Evolutionary conservation across 2,113 vertebrate genomes (phyloP).

Genomic region (Campylorhamphus procurvoides): DNA sequence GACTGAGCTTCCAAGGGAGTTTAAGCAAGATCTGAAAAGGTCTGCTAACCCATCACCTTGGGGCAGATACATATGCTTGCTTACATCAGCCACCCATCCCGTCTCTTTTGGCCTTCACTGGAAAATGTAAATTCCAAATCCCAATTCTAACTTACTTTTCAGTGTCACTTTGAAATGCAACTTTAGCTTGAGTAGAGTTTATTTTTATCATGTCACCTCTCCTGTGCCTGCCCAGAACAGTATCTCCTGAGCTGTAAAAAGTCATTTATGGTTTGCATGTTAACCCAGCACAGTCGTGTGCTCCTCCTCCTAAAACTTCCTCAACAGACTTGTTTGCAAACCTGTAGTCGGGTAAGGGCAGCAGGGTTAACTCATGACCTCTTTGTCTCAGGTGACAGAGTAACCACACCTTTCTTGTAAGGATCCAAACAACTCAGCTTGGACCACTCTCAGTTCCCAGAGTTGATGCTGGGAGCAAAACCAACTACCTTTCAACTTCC

Average conservation of each 20-base stretch:
- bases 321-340: background rate
- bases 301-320: background rate
- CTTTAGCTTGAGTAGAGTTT: background rate
- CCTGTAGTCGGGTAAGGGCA: background rate
- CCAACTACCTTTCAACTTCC: background rate
- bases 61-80: background rate
- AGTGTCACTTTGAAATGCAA: background rate
- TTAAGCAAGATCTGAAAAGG: background rate
- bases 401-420: background rate
- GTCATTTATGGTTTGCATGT: background rate
- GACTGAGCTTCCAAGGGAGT: background rate
- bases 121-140: background rate
- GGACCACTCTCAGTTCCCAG: background rate
- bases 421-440: background rate
- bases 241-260: background rate
- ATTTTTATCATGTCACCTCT: background rate
- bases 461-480: background rate
- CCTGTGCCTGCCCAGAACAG: background rate
- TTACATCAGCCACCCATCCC: background rate
- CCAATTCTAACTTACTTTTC: background rate
- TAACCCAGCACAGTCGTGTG: background rate
- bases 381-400: background rate
- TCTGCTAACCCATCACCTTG: background rate
- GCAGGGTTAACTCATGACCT: background rate
- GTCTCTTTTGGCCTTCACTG: background rate